Base-by-base conservation (phyloP, 2,888 invertebrate genomes). In the Tenthredo scrophulariae region DNA sequence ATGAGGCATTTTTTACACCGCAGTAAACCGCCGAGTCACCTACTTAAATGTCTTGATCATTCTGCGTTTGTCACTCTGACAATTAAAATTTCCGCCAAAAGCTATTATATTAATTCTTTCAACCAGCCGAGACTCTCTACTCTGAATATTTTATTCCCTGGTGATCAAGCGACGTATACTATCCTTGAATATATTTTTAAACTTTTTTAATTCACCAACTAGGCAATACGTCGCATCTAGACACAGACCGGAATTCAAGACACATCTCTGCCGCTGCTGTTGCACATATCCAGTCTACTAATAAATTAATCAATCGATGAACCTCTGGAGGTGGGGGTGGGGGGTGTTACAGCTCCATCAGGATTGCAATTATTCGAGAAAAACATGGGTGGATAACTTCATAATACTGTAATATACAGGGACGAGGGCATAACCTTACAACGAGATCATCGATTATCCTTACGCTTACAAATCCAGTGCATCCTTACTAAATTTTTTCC, bases 281-380 rank as follows among this genome's bases (percentile, higher is more conserved):
- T 22, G 15, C 26, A 33, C 43, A 74, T 77, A 18, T 54, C 46
- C 33, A 26, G 18, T 26, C 77, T 33, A 46, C 18, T 80, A 50
- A 80, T 80, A 40, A 62, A 80, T 80, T 80, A 62, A 80, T 62
- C 80, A 26, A 80, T 80, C 80, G 43, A 62, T 29, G 7, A 75
- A 22, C 13, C 22, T 33, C 80, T n/a, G n/a, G n/a, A n/a, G n/a
- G n/a, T n/a, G n/a, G n/a, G n/a, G n/a, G 6, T 9, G 40, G 40
- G 62, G 62, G 62, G 33, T 3, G 2, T 22, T 62, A 62, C 37
- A 62, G 62, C 40, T 80, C 62, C 62, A 62, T 80, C 40, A 37
- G 62, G 62, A 62, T 80, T n/a, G 37, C 46, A 80, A 80, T 80
- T 80, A 80, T 80, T 80, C 58, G 9, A 15, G 62, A 0, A 26